Conservation (phyloP, 2,888 invertebrate species). For the Tiliacea aurago region DNA sequence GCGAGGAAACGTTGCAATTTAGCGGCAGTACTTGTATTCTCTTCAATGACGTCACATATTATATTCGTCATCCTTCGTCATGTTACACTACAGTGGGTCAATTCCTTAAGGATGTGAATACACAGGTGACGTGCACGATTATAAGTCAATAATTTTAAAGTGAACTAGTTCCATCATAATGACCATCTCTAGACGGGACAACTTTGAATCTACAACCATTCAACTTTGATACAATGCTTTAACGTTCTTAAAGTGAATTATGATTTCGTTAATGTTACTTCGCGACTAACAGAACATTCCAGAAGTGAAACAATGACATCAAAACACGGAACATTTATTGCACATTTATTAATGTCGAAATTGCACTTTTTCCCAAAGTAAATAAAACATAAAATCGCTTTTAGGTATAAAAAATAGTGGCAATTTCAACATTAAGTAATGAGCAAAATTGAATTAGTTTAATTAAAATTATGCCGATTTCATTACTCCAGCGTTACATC, state of each 20-base stretch:
- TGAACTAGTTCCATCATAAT: slow-evolving; percentile 48
- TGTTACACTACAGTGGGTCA: slow-evolving; percentile 24
- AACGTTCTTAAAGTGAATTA: slow-evolving; percentile 31
- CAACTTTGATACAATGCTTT: slow-evolving; percentile 32
- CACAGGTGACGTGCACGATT: slow-evolving; percentile 36
- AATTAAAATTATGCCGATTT: slow-evolving; percentile 60
- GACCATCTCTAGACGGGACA: slow-evolving; percentile 36
- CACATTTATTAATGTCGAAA: slow-evolving; percentile 70
- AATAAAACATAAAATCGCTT: slow-evolving; percentile 53
- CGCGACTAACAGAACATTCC: slow-evolving; percentile 60
- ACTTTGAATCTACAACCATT: slow-evolving; percentile 36
- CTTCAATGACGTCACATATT: slow-evolving; percentile 6
- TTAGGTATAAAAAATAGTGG: slow-evolving; percentile 54
- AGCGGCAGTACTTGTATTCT: background rate
- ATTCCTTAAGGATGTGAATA: slow-evolving; percentile 26
- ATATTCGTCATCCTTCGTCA: background rate
- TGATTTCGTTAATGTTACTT: slow-evolving; percentile 39
- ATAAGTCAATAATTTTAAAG: slow-evolving; percentile 35
- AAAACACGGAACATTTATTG: slow-evolving; percentile 47
- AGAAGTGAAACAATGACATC: slow-evolving; percentile 42
- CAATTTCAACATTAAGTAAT: slow-evolving; percentile 71
- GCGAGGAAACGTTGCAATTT: background rate
- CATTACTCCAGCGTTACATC: slow-evolving; percentile 49
- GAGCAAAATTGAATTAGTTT: slow-evolving; percentile 57
- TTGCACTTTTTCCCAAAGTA: slow-evolving; percentile 66